phyloP scores from a whole-genome alignment of 2,797 vertebrate genomes.

The Typhlichthys eigenmanni region DNA sequence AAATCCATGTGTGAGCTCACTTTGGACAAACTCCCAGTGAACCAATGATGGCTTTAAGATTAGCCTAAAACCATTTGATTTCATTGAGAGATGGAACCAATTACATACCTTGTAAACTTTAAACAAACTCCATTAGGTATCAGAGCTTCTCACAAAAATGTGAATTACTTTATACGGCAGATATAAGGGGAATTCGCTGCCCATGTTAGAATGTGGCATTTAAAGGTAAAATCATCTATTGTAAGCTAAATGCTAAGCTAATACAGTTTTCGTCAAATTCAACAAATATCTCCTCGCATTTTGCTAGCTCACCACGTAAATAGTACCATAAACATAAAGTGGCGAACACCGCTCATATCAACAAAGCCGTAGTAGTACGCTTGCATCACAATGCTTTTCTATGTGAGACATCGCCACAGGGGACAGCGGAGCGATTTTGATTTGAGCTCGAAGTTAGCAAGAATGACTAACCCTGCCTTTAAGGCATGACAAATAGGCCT shows the following conservation, averaged over 20 bases:
- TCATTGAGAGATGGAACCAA: slow-evolving; percentile 31
- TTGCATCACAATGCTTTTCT: too few species aligned
- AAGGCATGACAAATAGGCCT: too few species aligned
- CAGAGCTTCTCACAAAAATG: slow-evolving; percentile 24
- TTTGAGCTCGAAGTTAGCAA: too few species aligned
- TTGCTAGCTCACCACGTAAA: too few species aligned
- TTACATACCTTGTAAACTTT: slow-evolving; percentile 13
- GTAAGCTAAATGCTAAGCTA: too few species aligned
- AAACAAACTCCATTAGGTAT: background rate
- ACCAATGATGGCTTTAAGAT: slow-evolving; percentile 18
- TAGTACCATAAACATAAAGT: too few species aligned
- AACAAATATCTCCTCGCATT: too few species aligned
- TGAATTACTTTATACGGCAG: slow-evolving; percentile 17
- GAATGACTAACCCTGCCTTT: too few species aligned
- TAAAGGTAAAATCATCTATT: slow-evolving; percentile 2
- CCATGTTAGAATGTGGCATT: slow-evolving; percentile 29
- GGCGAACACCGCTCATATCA: too few species aligned
- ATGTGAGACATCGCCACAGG: too few species aligned
- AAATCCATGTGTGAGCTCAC: slow-evolving; percentile 44
- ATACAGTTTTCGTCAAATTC: background rate
- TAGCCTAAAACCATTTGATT: slow-evolving; percentile 18
- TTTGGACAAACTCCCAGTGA: slow-evolving; percentile 37
- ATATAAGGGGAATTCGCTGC: slow-evolving; percentile 22
- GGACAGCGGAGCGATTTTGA: too few species aligned
- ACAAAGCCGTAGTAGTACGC: too few species aligned